Evolutionary conservation across 2,797 vertebrate genomes (phyloP).

Genomic region (Pachyuromys duprasi): DNA sequence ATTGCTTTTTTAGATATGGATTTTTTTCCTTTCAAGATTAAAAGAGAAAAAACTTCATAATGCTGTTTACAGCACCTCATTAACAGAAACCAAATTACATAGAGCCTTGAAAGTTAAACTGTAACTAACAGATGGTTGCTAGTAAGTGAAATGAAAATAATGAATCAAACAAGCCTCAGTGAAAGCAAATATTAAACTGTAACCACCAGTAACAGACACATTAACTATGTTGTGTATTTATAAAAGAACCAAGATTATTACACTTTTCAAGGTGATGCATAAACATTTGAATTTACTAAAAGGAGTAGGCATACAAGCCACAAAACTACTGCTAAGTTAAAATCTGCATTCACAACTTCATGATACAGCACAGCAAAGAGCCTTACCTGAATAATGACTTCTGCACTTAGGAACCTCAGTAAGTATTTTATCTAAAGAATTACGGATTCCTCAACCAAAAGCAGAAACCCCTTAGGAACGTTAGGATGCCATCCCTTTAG

Average conservation of each 20-base stretch:
- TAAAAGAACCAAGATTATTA: background rate
- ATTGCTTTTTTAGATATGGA: slow-evolving; percentile 89
- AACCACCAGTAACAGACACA: slow-evolving; percentile 60
- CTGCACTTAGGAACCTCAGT: slow-evolving; percentile 53
- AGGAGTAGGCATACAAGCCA: slow-evolving; percentile 56
- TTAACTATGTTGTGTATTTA: slow-evolving; percentile 64
- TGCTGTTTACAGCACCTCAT: slow-evolving; percentile 80
- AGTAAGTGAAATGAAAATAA: slow-evolving; percentile 78
- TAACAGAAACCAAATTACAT: slow-evolving; percentile 84
- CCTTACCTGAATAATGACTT: slow-evolving; percentile 79
- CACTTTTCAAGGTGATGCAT: background rate
- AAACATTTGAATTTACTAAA: slow-evolving; percentile 60
- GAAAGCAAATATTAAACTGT: slow-evolving; percentile 81
- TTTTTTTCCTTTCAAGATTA: slow-evolving; percentile 92
- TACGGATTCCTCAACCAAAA: slow-evolving; percentile 23
- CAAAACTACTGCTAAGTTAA: slow-evolving; percentile 49
- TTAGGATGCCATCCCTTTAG: slow-evolving; percentile 52
- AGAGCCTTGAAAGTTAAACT: slow-evolving; percentile 85
- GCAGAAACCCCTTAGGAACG: slow-evolving; percentile 62
- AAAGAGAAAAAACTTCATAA: slow-evolving; percentile 88
- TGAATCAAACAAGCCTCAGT: slow-evolving; percentile 73
- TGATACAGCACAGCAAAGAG: slow-evolving; percentile 40
- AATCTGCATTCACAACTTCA: slow-evolving; percentile 62
- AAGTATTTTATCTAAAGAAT: slow-evolving; percentile 54
- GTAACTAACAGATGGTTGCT: slow-evolving; percentile 78